A percentile compares a stretch with the other conserved stretches of the same genome.
phyloP scores from a whole-genome alignment of 37 sponge, comb jelly and placozoan genomes.

The Halisarca cf. caerulea region DNA sequence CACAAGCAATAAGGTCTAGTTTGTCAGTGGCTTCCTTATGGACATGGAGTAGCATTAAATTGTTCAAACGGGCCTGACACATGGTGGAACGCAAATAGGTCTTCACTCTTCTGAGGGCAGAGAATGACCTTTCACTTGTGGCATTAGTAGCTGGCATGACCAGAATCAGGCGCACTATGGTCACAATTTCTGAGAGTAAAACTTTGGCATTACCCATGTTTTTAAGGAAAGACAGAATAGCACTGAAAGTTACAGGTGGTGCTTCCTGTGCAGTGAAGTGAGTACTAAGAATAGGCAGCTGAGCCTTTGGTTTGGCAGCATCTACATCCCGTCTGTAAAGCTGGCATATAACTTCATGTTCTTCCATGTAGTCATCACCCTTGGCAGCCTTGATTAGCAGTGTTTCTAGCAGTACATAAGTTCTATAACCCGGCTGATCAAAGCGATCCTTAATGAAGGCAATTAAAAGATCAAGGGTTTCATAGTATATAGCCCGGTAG shows the following conservation, averaged over 20 bases:
- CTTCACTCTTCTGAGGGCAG: slow-evolving; percentile 52
- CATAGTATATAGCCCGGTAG: slow-evolving; percentile 19
- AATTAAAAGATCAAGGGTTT: slow-evolving; percentile 21
- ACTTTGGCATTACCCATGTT: not conserved
- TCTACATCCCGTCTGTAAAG: not conserved
- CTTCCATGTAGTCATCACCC: not conserved
- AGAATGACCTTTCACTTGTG: slow-evolving; percentile 66
- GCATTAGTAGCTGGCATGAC: slow-evolving; percentile 71
- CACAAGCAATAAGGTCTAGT: slow-evolving; percentile 34
- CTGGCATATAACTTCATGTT: not conserved
- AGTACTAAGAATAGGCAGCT: slow-evolving; percentile 10
- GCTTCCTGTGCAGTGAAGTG: not conserved
- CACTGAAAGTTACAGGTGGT: not conserved
- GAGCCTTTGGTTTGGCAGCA: not conserved
- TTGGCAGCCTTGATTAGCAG: not conserved
- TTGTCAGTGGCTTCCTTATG: slow-evolving; percentile 44
- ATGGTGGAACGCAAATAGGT: slow-evolving; percentile 57
- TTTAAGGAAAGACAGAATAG: not conserved
- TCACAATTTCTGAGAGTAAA: slow-evolving; percentile 18
- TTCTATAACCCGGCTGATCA: slow-evolving; percentile 20
- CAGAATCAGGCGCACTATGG: slow-evolving; percentile 18
- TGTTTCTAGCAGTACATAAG: not conserved
- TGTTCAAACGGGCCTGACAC: slow-evolving; percentile 56
- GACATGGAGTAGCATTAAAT: slow-evolving; percentile 35
- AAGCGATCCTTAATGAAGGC: not conserved